phyloP scores from a whole-genome alignment of 1,140 invertebrate genomes.

The Chrysoperla carnea region DNA sequence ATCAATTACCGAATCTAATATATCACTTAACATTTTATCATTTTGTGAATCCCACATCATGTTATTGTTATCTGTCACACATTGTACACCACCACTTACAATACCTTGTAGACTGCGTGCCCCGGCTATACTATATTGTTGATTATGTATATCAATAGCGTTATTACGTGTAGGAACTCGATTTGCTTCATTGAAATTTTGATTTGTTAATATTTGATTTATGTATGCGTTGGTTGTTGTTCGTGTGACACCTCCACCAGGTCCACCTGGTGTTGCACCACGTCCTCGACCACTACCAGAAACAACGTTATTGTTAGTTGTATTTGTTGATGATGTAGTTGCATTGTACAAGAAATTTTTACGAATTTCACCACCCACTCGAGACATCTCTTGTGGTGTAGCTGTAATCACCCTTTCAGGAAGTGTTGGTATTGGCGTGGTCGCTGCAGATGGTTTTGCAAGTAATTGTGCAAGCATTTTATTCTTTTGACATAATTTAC shows the following conservation, averaged over 20 bases:
- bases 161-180: too few species aligned
- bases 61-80: conserved; percentile 12
- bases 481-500: conserved; percentile 64
- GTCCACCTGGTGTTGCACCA: conserved; percentile 10
- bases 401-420: conserved; percentile 44
- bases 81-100: not conserved
- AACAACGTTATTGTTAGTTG: conserved; percentile 10
- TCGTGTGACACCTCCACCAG: not conserved
- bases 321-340: conserved; percentile 21
- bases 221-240: too few species aligned
- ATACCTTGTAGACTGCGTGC: too few species aligned
- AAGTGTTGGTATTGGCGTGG: conserved; percentile 44
- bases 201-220: too few species aligned
- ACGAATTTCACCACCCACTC: conserved; percentile 15
- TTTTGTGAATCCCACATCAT: conserved; percentile 24
- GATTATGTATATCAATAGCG: too few species aligned
- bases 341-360: conserved; percentile 13
- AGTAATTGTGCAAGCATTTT: conserved; percentile 71
- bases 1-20: conserved; percentile 71
- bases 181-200: too few species aligned
- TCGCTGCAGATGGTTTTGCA: conserved; percentile 56
- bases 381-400: conserved; percentile 39
- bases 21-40: conserved; percentile 58
- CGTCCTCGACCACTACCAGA: conserved; percentile 7
- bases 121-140: too few species aligned